Percentiles rank a stretch among this genome's conserved stretches.
Conservation (phyloP, 2,888 invertebrate genomes). For the Drosophila neonasuta region DNA sequence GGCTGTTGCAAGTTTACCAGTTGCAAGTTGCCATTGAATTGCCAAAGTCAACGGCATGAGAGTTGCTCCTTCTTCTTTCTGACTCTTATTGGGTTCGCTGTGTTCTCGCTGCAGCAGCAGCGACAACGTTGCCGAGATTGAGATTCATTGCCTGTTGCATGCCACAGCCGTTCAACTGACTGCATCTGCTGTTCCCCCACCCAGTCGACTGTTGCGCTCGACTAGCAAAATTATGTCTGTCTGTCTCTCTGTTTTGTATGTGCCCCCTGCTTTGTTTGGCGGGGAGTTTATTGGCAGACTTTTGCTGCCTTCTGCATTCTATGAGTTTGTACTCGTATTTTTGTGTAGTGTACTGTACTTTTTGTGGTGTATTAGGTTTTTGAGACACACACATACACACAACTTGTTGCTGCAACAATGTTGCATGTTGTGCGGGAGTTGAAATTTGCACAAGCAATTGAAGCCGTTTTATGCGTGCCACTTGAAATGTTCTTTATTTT, state of each 20-base stretch:
- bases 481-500: slow-evolving; percentile 9
- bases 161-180: slow-evolving; percentile 70
- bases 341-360: slow-evolving; percentile 67
- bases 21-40: slow-evolving; percentile 70
- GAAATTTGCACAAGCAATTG: slow-evolving; percentile 49
- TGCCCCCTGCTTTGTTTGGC: slow-evolving; percentile 33
- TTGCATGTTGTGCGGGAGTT: slow-evolving; percentile 27
- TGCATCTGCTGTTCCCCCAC: slow-evolving; percentile 35
- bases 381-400: slow-evolving; percentile 1
- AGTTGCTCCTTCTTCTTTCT: slow-evolving; percentile 38
- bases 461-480: slow-evolving; percentile 40
- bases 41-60: slow-evolving; percentile 71
- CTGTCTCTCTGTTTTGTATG: slow-evolving; percentile 18
- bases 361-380: slow-evolving; percentile 32
- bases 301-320: slow-evolving; percentile 47
- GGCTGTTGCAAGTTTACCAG: slow-evolving; percentile 30
- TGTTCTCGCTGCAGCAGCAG: slow-evolving; percentile 28
- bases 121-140: slow-evolving; percentile 66
- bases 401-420: slow-evolving; percentile 65
- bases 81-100: background rate
- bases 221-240: slow-evolving; percentile 60
- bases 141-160: slow-evolving; percentile 77
- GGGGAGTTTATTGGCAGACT: slow-evolving; percentile 31
- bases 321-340: slow-evolving; percentile 51
- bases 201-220: slow-evolving; percentile 45